Evolutionary conservation across 2,113 vertebrate species (phyloP).

Genomic region (Fulica atra): DNA sequence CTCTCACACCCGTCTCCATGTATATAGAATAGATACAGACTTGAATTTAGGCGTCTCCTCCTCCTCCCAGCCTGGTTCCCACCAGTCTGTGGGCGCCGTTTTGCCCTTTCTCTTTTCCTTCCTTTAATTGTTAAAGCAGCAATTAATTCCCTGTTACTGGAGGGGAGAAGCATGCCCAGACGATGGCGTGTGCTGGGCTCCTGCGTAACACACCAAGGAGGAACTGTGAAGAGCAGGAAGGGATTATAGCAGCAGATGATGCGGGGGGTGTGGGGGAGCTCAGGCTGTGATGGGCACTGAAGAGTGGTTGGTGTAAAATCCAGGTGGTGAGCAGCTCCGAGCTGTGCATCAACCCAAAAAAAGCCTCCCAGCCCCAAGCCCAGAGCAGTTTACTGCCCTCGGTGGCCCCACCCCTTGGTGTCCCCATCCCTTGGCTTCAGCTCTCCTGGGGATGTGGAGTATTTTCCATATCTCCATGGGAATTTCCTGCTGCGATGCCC

Average conservation of each 20-base stretch:
- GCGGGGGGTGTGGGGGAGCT: neutral
- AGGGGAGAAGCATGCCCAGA: neutral
- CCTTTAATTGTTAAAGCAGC: neutral
- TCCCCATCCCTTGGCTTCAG: neutral
- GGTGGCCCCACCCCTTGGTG: too few relatives aligned
- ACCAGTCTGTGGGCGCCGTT: neutral
- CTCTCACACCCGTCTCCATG: rapidly evolving
- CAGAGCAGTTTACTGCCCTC: neutral
- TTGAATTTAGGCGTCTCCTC: neutral
- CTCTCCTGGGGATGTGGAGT: neutral
- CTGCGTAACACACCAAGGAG: neutral
- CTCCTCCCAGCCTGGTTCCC: neutral
- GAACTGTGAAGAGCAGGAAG: neutral
- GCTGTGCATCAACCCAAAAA: neutral
- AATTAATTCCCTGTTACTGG: neutral
- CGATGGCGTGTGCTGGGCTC: rapidly evolving
- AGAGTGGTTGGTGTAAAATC: constrained; percentile 17
- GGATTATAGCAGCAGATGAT: neutral
- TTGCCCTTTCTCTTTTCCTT: neutral
- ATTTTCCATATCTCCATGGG: neutral
- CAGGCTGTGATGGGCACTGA: neutral
- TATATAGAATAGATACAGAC: neutral
- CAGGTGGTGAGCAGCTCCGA: neutral
- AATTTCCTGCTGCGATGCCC: neutral
- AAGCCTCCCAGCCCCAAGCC: neutral